phyloP scores from a whole-genome alignment of 2,113 vertebrate species.

The Ptilonorhynchus violaceus region DNA sequence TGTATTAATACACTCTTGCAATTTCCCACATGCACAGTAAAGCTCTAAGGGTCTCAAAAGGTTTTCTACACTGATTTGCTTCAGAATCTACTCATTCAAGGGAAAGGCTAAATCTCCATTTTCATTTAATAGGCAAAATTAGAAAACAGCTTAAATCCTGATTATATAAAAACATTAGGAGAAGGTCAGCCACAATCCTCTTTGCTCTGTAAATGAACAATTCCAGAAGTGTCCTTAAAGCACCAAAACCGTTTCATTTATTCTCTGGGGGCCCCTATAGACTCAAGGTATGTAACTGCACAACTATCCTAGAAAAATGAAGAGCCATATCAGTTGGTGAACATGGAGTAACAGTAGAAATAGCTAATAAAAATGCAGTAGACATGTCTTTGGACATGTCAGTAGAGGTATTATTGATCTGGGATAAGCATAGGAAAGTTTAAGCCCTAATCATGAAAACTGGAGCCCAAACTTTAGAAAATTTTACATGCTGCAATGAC shows the following conservation, averaged over 20 bases:
- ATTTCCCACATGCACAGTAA: not conserved
- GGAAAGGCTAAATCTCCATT: not conserved
- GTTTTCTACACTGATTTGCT: not conserved
- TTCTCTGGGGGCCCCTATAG: not conserved
- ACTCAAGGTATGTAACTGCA: not conserved
- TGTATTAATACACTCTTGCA: not conserved
- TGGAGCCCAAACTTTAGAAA: not conserved
- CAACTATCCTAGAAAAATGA: not conserved
- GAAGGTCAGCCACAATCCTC: conserved; percentile 17
- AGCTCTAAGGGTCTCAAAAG: not conserved
- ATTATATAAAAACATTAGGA: not conserved
- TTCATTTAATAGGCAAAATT: conserved; percentile 20
- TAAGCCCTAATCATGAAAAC: not conserved
- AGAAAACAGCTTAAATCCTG: not conserved
- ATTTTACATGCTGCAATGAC: not conserved
- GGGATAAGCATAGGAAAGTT: not conserved
- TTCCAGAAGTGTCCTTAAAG: not conserved
- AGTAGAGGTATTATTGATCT: not conserved
- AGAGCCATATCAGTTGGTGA: not conserved
- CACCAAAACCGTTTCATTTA: not conserved
- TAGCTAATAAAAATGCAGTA: not conserved
- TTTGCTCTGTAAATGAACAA: not conserved
- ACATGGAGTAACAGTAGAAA: not conserved
- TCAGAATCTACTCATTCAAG: not conserved
- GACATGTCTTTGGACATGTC: not conserved